Percentiles rank a stretch among this genome's conserved stretches.
These are phyloP conservation scores for Verasper variegatus DNA, from an alignment of 2,113 vertebrate genomes.

Conservation along the genomic window DNA sequence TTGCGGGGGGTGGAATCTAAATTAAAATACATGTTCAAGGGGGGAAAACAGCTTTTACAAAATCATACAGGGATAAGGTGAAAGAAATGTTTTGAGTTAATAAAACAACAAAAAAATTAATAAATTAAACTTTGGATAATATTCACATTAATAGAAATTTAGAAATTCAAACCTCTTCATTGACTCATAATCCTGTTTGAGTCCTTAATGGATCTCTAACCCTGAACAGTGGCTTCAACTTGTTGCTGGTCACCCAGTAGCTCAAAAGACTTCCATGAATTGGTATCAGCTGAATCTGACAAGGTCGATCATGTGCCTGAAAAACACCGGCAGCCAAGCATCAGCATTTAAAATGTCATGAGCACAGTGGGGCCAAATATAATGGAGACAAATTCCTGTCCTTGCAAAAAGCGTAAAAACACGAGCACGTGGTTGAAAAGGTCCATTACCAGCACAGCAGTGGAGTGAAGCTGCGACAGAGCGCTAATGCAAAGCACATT, in stretches of 20 bases:
- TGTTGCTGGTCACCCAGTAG: too few relatives aligned
- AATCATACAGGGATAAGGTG: neutral
- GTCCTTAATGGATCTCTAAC: neutral
- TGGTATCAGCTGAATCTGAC: neutral
- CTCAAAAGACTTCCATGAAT: constrained; percentile 14
- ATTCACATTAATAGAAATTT: neutral
- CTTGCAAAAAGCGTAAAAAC: constrained; percentile 10
- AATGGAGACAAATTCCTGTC: constrained; percentile 8
- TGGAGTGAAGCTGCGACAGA: constrained; percentile 14
- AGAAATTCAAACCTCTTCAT: too few relatives aligned
- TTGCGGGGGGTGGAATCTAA: too few relatives aligned
- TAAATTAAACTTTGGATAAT: neutral
- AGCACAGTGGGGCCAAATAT: neutral
- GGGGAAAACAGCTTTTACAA: neutral
- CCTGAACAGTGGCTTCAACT: neutral
- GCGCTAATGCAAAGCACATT: constrained; percentile 44
- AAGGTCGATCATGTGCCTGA: neutral
- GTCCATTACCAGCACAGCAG: constrained; percentile 22
- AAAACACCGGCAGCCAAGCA: neutral
- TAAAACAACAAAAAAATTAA: neutral
- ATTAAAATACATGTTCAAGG: neutral
- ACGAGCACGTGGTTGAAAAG: constrained; percentile 35
- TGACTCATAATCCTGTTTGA: neutral
- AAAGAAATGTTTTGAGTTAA: neutral
- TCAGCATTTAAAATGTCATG: constrained; percentile 8